These are phyloP conservation scores for Rhynchonycteris naso DNA, from an alignment of 2,797 vertebrate genomes.

Conservation along the genomic window DNA sequence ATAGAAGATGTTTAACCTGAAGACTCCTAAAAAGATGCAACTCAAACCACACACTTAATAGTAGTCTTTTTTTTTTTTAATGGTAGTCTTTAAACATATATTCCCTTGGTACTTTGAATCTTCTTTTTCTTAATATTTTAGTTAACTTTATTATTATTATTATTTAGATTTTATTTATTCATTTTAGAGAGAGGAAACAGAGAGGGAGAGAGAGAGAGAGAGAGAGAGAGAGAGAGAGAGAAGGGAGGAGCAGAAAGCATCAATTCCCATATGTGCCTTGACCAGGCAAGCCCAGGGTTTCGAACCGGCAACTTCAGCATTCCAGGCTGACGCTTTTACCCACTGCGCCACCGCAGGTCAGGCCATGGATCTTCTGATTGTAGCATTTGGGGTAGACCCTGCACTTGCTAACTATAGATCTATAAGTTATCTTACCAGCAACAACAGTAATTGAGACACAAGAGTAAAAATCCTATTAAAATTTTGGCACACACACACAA, in stretches of 20 bases:
- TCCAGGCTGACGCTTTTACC: no score
- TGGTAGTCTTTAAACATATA: not conserved
- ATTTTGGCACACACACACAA: not conserved
- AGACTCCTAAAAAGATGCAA: not conserved
- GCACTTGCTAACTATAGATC: not conserved
- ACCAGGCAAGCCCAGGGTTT: no score
- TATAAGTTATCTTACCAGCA: not conserved
- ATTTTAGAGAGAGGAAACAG: no score
- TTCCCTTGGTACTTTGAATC: not conserved
- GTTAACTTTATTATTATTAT: no score
- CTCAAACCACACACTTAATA: not conserved
- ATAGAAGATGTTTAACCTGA: conserved; percentile 32
- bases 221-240: no score
- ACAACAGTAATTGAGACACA: not conserved
- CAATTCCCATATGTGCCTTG: no score
- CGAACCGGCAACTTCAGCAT: no score
- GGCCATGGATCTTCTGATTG: not conserved
- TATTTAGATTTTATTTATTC: no score
- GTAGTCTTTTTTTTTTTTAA: conserved; percentile 16
- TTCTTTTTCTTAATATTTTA: no score
- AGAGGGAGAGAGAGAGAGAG: no score
- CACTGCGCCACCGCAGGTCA: no score
- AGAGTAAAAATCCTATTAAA: not conserved
- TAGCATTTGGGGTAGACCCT: not conserved
- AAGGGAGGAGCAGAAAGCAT: no score